Evolutionary conservation across 2,797 vertebrate genomes (phyloP).

Genomic region (Clarias pachynema): DNA sequence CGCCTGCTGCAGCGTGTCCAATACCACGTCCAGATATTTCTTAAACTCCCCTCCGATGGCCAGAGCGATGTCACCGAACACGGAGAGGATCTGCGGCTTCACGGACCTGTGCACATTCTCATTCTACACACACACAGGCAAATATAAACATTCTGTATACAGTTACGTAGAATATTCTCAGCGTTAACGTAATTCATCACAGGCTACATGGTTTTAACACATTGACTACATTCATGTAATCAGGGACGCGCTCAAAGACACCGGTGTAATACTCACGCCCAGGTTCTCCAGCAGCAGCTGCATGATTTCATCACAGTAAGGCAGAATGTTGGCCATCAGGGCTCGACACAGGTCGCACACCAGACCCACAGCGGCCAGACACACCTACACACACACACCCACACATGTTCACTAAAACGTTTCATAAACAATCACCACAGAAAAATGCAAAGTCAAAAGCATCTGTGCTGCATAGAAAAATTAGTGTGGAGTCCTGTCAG

Average conservation of each 20-base stretch:
- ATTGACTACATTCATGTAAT: not conserved
- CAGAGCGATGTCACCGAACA: constrained; percentile 94
- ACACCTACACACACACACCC: constrained; percentile 78
- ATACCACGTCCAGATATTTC: constrained; percentile 94
- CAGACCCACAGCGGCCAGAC: constrained; percentile 92
- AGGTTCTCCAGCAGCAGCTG: constrained; percentile 95
- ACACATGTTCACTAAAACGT: not conserved
- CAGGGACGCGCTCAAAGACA: not conserved
- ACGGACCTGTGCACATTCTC: constrained; percentile 97
- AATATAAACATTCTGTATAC: not conserved
- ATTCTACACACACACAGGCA: constrained; percentile 74
- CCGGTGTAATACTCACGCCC: constrained; percentile 81
- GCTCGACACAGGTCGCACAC: constrained; percentile 95
- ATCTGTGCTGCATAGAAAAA: not conserved
- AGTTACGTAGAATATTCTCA: not conserved
- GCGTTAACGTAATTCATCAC: not conserved
- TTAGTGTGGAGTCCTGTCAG: constrained; percentile 49
- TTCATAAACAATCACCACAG: not conserved
- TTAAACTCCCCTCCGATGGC: constrained; percentile 98
- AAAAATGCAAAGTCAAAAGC: not conserved
- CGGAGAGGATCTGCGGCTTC: constrained; percentile 96
- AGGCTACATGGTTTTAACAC: not conserved
- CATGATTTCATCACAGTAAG: constrained; percentile 97
- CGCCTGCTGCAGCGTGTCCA: constrained; percentile 96
- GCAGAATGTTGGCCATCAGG: constrained; percentile 92